Base-by-base conservation (phyloP, 2,888 invertebrate species). In the Lymantria dispar region DNA sequence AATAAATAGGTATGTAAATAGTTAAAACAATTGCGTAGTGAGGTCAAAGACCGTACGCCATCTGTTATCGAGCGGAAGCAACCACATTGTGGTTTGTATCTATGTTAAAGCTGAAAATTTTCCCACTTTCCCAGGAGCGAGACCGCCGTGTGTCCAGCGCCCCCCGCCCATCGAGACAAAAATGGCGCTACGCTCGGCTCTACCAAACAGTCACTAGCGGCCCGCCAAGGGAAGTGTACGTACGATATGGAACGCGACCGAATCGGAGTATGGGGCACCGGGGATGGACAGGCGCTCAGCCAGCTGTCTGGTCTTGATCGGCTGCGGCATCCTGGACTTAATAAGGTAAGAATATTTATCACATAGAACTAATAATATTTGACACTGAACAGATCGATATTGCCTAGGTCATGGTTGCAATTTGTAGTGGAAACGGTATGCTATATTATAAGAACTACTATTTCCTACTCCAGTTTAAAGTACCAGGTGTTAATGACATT, bases 251-350 rank as follows among this genome's bases (percentile, higher is more conserved):
- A 93, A 54, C 91, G 94, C 66, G 94, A 94, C 78, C 93, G 92
- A 81, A 88, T 94, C 81, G 95, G 93, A 80, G 89, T 94, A 57
- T 92, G 93, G 91, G 92, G 92, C 65, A 88, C 91, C 72, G 93
- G 93, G 47, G 94, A 94, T 72, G 93, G 92, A 49, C 79, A 88
- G 61, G 83, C 91, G 59, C 82, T 91, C 64, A 92, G 92, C 75
- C 91, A 91, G 52, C 76, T 93, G 49, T 91, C 94, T 49, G 95
- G 95, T 50, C 89, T 95, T 60, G 95, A 95, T 81, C 93, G 93
- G 59, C 87, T 95, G 43, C 92, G 93, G 55, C 92, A 94, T 75
- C 94, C 95, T 1, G 92, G 93, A 51, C 89, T 95, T 9, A 95
- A 95, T 80, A 95, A 95, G 94, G 95, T 95, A 80, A 22, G 22